Base-by-base conservation (phyloP, 2,888 invertebrate species). In the Coelinius sp. region DNA sequence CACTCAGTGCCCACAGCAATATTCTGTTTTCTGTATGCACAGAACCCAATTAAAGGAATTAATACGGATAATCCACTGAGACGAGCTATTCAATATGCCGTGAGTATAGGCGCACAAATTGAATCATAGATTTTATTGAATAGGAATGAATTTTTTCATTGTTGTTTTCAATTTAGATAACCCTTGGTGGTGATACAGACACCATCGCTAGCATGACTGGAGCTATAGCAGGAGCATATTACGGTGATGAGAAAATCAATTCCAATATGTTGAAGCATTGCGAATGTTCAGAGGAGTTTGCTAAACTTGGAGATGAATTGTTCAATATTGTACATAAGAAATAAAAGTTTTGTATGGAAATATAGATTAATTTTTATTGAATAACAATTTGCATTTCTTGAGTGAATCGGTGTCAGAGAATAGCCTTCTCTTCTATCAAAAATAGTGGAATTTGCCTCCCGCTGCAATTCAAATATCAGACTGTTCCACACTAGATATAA, bases 191-290 rank as follows among this genome's bases (percentile, higher is more conserved):
- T 2, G 94, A 94, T 84, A 93, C 94, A 0, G 94, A 94, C 80
- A 94, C 94, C 0, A 93, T 94, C 78, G 94, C 92, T 0, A 90
- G 91, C 63, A 94, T 94, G 94, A 91, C 94, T 3, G 93, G 92
- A 10, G 91, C 92, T 1, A 90, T 94, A 71, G 90, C 91, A 25
- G 94, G 94, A 0, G 93, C 93, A 22, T 92, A 90, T 83, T 90
- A 92, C 77, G 93, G 94, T 0, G 89, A 91, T 73, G 89, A 90
- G 22, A 82, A 85, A 7, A 89, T 94, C 59, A 86, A 86, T 63
- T 75, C 85, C 22, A 84, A 88, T 63, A 85, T 93, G 77, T 85
- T 90, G 24, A 88, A 88, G 66, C 91, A 91, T 77, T 93, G 92
- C 82, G 94, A 94, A 88, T 89, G 86, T 12, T 85, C 88, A 0